Evolutionary conservation across 2,888 invertebrate genomes (phyloP), one percentile per base, ranked within the genome.

Genomic region (Gerris lacustris): DNA sequence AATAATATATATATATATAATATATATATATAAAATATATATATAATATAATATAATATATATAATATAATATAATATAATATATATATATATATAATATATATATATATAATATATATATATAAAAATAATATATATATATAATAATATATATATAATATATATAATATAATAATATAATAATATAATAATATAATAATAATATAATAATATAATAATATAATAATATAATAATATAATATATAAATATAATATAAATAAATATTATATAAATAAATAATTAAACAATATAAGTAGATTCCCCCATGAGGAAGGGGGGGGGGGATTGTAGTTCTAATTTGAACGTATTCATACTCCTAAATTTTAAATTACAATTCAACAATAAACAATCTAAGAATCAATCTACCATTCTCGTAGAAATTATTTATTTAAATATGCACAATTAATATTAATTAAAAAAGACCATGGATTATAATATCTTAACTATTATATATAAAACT

Each of bases 31-130:
- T 47, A 47, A 7, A 47, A 7, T 47, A 47, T 47, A 47, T 47
- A 47, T 47, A 47, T 47, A 7, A 47, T 47, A 47, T n/a, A n/a
- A n/a, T n/a, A n/a, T n/a, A n/a, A n/a, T 47, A 47, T 47, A 47
- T 47, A 47, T 47, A 47, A 7, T 7, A 7, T 47, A 47, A 47
- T 47, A 47, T 47, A 7, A 47, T 47, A 47, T 47, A 7, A 47
- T 47, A 47, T 47, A 47, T 47, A 47, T 47, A 47, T 47, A 47
- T 47, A 47, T 47, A 47, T 7, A 7, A 47, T 47, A 47, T 47
- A 47, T 47, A 47, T 47, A 47, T 47, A 47, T 47, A 47, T 47
- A 47, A n/a, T 47, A 47, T 47, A 47, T 47, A 47, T 47, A 47
- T 47, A 47, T 47, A 47, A 47, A 7, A 47, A 7, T 7, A 7